Evolutionary conservation across 2,113 vertebrate genomes (phyloP).

Genomic region (Tonatia bakeri): DNA sequence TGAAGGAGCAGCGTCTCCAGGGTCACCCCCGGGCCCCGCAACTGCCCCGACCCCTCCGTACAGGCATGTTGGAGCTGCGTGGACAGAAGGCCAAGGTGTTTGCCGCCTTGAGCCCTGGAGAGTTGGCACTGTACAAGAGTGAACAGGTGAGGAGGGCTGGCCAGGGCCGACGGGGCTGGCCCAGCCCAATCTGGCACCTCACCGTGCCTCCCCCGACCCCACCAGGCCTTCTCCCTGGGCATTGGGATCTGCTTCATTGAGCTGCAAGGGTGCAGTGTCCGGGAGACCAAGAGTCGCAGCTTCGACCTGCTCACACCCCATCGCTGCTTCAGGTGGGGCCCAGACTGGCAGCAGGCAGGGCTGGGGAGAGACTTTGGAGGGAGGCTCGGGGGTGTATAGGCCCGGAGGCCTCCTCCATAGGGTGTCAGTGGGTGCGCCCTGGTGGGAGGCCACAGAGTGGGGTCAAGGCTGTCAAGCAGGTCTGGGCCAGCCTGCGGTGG

Average conservation of each 20-base stretch:
- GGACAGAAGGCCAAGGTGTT: slow-evolving; percentile 95
- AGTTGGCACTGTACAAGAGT: slow-evolving; percentile 96
- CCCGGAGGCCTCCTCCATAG: not conserved
- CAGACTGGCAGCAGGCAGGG: not conserved
- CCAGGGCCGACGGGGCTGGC: not conserved
- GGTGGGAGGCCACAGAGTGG: not conserved
- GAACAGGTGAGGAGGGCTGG: slow-evolving; percentile 86
- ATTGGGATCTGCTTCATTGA: slow-evolving; percentile 93
- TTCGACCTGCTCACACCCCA: slow-evolving; percentile 96
- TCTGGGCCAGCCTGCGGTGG: not conserved
- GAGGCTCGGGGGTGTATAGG: not conserved
- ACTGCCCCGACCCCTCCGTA: slow-evolving; percentile 81
- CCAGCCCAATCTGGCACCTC: not conserved
- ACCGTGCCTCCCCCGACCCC: not conserved
- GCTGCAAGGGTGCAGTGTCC: slow-evolving; percentile 90
- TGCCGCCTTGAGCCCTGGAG: slow-evolving; percentile 87
- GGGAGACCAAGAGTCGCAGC: slow-evolving; percentile 90
- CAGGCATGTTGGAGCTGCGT: slow-evolving; percentile 90
- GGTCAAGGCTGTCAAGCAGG: not conserved
- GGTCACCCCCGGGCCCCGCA: slow-evolving; percentile 73
- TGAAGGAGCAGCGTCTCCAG: slow-evolving; percentile 86
- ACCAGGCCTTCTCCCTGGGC: slow-evolving; percentile 92
- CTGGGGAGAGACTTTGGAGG: not conserved
- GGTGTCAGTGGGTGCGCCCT: not conserved
- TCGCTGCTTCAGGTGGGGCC: slow-evolving; percentile 92